Evolutionary conservation across 1,140 invertebrate genomes (phyloP).

Genomic region (Drosophila equinoxialis): DNA sequence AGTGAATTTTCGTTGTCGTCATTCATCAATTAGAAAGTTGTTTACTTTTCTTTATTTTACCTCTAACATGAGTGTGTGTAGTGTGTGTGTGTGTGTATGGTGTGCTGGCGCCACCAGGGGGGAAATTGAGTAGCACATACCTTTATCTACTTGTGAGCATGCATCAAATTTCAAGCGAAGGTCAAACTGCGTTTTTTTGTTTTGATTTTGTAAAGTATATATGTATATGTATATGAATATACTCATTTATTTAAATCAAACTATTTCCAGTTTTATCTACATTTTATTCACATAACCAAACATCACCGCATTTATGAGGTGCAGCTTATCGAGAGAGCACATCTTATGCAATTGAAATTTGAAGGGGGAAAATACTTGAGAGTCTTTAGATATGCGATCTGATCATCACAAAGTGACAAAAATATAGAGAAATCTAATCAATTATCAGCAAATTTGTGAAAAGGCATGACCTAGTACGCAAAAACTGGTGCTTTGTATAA

Average conservation of each 20-base stretch:
- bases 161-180: constrained; percentile 72
- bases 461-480: no score
- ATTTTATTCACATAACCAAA: constrained; percentile 16
- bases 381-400: background rate
- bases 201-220: constrained; percentile 22
- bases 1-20: constrained; percentile 45
- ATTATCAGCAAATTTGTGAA: no score
- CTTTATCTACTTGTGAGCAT: background rate
- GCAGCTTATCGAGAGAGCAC: constrained; percentile 47
- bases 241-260: constrained; percentile 25
- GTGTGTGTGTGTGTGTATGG: constrained; percentile 31
- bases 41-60: constrained; percentile 23
- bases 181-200: constrained; percentile 69
- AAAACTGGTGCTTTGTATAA: no score
- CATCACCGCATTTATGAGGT: constrained; percentile 56
- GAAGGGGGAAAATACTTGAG: background rate
- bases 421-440: no score
- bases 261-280: constrained; percentile 64
- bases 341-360: constrained; percentile 12
- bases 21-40: constrained; percentile 73
- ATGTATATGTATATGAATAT: background rate
- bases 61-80: background rate
- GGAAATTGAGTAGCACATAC: no score
- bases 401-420: no score
- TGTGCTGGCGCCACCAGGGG: constrained; percentile 47